A percentile compares a stretch with the other conserved stretches of the same genome.
phyloP scores from a whole-genome alignment of 1,140 invertebrate species.

The Brachionus angularis region DNA sequence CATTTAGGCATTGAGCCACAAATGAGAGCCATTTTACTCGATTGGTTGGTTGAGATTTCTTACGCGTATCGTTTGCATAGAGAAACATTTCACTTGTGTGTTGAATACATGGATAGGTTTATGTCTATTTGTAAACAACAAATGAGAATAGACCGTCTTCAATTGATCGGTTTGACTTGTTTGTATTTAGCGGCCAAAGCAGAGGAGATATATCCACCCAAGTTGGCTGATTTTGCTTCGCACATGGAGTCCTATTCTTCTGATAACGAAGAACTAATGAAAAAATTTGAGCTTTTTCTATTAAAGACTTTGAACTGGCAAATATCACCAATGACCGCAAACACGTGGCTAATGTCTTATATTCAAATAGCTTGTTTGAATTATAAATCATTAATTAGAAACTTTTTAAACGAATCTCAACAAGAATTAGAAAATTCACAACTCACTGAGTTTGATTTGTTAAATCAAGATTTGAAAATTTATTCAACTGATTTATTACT shows the following conservation, averaged over 20 bases:
- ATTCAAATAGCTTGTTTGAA: constrained; percentile 70
- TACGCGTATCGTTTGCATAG: constrained; percentile 91
- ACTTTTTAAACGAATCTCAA: too few species aligned
- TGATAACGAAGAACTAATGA: background rate
- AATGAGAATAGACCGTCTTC: constrained; percentile 63
- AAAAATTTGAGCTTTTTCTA: constrained; percentile 41
- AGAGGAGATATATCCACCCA: constrained; percentile 98
- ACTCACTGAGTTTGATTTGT: background rate
- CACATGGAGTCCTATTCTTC: constrained; percentile 67
- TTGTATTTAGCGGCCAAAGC: constrained; percentile 92
- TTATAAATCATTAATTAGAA: background rate
- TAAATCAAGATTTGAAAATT: background rate
- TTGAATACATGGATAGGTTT: constrained; percentile 88
- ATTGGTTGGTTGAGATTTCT: constrained; percentile 96
- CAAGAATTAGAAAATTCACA: too few species aligned
- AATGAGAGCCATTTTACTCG: constrained; percentile 89
- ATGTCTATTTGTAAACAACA: constrained; percentile 69
- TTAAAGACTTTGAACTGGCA: constrained; percentile 75
- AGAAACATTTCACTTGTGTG: constrained; percentile 88
- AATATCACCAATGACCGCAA: constrained; percentile 78
- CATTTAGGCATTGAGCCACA: constrained; percentile 79
- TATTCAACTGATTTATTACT: background rate
- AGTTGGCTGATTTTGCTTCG: constrained; percentile 87
- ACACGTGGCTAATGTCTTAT: constrained; percentile 84
- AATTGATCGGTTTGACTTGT: constrained; percentile 87